These are phyloP conservation scores for Lobophora halterata DNA, from an alignment of 2,888 invertebrate species.

Conservation along the genomic window DNA sequence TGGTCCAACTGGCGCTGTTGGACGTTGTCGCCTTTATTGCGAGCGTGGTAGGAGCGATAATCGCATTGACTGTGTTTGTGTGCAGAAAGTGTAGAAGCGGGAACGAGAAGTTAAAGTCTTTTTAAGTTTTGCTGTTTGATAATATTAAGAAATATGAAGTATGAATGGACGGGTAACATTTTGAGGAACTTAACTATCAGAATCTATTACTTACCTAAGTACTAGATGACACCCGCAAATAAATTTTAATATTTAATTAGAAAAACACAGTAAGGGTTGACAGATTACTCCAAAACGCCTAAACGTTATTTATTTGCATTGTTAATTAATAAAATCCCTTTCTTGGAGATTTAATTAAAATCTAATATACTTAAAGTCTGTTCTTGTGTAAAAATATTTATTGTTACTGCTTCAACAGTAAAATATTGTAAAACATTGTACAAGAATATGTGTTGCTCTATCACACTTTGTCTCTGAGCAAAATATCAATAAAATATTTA, in stretches of 20 bases:
- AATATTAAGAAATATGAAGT: too few species aligned
- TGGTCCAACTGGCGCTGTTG: slow-evolving; percentile 35
- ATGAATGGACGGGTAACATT: too few species aligned
- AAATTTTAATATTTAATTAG: too few species aligned
- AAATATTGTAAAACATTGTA: slow-evolving; percentile 47
- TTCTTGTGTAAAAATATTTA: slow-evolving; percentile 68
- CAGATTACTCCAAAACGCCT: too few species aligned
- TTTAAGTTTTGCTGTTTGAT: slow-evolving; percentile 15
- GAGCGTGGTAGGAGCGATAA: slow-evolving; percentile 9
- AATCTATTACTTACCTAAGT: too few species aligned
- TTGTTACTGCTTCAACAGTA: slow-evolving; percentile 60
- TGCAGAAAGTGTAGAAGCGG: slow-evolving; percentile 9
- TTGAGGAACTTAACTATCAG: too few species aligned
- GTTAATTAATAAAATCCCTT: too few species aligned
- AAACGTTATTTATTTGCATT: too few species aligned
- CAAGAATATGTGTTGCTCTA: slow-evolving; percentile 53
- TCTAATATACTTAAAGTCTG: too few species aligned
- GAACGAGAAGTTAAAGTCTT: slow-evolving; percentile 22
- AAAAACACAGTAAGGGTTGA: too few species aligned
- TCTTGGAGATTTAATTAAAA: too few species aligned
- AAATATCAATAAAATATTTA: slow-evolving; percentile 21
- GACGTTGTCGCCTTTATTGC: slow-evolving; percentile 34
- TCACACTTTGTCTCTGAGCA: slow-evolving; percentile 48
- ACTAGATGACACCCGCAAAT: too few species aligned
- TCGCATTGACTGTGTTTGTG: slow-evolving; percentile 4